These are phyloP conservation scores for Pararge aegeria DNA, from an alignment of 1,140 invertebrate species.

Conservation along the genomic window DNA sequence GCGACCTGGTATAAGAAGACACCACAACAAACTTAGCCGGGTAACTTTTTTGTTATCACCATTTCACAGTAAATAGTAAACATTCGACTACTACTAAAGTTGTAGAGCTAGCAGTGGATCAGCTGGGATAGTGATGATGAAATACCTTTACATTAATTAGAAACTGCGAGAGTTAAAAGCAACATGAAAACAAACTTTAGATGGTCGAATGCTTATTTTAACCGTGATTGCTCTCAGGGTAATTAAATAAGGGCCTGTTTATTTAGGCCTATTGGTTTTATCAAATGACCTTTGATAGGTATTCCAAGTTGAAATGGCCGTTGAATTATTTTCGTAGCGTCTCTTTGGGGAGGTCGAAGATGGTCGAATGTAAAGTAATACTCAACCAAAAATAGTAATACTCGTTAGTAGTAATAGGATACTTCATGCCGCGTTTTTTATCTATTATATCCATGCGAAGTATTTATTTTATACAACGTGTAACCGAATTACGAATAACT, in stretches of 20 bases:
- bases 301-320: not conserved
- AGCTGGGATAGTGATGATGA: too few relatives aligned
- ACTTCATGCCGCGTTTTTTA: too few relatives aligned
- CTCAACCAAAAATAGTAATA: not conserved
- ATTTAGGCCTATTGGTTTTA: constrained; percentile 12
- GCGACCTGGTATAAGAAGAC: too few relatives aligned
- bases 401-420: not conserved
- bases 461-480: too few relatives aligned
- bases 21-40: too few relatives aligned
- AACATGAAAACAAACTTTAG: constrained; percentile 10
- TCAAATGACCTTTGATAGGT: constrained; percentile 9
- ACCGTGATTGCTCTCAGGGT: constrained; percentile 10
- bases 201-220: constrained; percentile 10
- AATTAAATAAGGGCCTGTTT: constrained; percentile 15
- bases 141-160: not conserved
- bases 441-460: too few relatives aligned
- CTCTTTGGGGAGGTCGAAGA: not conserved
- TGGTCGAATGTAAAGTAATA: not conserved
- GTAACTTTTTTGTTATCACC: too few relatives aligned
- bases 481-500: too few relatives aligned
- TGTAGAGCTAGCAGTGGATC: too few relatives aligned
- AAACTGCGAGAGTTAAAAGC: not conserved
- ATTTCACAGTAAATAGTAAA: too few relatives aligned
- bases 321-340: not conserved
- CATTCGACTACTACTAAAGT: too few relatives aligned